These are phyloP conservation scores for Poeciliopsis retropinna DNA, from an alignment of 2,113 vertebrate genomes.

Conservation along the genomic window DNA sequence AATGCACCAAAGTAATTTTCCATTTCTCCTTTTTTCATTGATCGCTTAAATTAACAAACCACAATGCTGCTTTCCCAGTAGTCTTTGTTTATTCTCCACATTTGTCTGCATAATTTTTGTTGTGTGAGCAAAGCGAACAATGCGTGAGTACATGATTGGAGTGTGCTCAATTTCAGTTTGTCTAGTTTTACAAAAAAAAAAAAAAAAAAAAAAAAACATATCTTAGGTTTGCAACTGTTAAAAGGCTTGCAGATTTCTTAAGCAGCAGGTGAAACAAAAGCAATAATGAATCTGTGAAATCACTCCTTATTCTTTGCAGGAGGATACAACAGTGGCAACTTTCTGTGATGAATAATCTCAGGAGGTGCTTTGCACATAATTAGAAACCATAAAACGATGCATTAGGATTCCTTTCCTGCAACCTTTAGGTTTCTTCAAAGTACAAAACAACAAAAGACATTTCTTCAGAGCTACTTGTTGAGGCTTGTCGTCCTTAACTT, in stretches of 20 bases:
- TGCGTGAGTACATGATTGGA: slow-evolving; percentile 28
- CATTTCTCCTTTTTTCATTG: slow-evolving; percentile 62
- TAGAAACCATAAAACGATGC: neutral
- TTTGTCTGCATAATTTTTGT: slow-evolving; percentile 50
- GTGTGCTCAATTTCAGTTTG: slow-evolving; percentile 21
- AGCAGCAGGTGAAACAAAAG: slow-evolving; percentile 4
- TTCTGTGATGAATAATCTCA: slow-evolving; percentile 13
- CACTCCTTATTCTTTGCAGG: slow-evolving; percentile 13
- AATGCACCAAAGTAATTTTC: slow-evolving; percentile 64
- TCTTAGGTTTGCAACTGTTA: neutral
- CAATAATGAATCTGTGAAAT: slow-evolving; percentile 7
- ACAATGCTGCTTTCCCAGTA: slow-evolving; percentile 34
- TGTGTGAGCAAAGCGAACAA: slow-evolving; percentile 36
- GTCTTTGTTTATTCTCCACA: slow-evolving; percentile 54
- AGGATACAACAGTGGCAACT: neutral
- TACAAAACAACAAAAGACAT: neutral
- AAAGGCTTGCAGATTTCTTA: slow-evolving; percentile 24
- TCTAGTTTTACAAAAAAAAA: neutral
- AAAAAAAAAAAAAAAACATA: neutral
- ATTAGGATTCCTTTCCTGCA: neutral
- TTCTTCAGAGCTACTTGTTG: neutral
- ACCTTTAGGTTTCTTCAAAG: neutral
- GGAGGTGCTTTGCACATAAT: neutral
- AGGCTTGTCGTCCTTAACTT: neutral
- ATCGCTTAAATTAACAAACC: slow-evolving; percentile 63